Evolutionary conservation across 2,888 invertebrate species (phyloP), one percentile per base, ranked within the genome.

Genomic region (Ormyrus rosae): DNA sequence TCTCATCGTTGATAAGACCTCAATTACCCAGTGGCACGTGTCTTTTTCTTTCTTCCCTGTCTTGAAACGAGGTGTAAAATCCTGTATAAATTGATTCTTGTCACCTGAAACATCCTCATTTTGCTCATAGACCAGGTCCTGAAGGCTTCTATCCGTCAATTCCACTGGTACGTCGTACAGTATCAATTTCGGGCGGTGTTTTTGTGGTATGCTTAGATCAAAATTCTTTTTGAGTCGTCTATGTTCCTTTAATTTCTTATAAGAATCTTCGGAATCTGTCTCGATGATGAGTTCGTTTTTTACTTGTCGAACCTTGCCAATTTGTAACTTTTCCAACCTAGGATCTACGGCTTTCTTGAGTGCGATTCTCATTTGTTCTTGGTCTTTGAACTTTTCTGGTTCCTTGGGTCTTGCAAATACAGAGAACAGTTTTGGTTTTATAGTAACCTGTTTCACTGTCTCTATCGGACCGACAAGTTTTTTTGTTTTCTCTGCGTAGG

Each of bases 21-120:
- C 81, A 0, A 68, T 50, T 4, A 83, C 67, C 77, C 80, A 83
- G 61, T 81, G n/a, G n/a, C n/a, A n/a, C n/a, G n/a, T n/a, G n/a
- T 81, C 0, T 9, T 50, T 19, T 61, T 70, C 6, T 50, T 56
- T 48, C 56, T 68, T 8, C 73, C 79, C 8, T 51, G 50, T 68
- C n/a, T 73, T 34, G 70, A 79, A n/a, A n/a, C n/a, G n/a, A n/a
- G n/a, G n/a, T n/a, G n/a, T n/a, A n/a, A n/a, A n/a, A n/a, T n/a
- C n/a, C n/a, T n/a, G n/a, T n/a, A n/a, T n/a, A n/a, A n/a, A n/a
- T n/a, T n/a, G n/a, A n/a, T n/a, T n/a, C n/a, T n/a, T n/a, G n/a
- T n/a, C n/a, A n/a, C n/a, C n/a, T n/a, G 0, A 10, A 10, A 34
- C 55, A 9, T 50, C 61, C n/a, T 69, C 55, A 10, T 77, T 81